A percentile compares a stretch with the other conserved stretches of the same genome.
Evolutionary conservation across 2,888 invertebrate genomes (phyloP).

Genomic region (Gymnocheta viridis): DNA sequence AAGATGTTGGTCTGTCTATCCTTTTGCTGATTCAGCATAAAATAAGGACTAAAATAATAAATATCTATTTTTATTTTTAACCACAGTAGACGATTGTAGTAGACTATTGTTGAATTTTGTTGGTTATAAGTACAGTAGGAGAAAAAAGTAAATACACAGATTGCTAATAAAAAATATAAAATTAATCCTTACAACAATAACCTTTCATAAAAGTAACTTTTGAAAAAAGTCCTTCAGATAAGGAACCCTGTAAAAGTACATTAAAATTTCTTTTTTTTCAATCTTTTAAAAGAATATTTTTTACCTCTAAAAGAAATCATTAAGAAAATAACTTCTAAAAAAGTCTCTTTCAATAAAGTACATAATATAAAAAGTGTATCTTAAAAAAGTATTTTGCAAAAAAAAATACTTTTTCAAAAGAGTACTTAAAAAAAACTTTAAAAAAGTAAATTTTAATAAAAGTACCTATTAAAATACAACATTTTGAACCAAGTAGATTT

Average conservation of each 20-base stretch:
- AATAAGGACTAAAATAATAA: conserved; percentile 33
- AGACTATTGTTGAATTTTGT: conserved; percentile 30
- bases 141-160: conserved; percentile 21
- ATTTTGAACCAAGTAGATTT: not conserved
- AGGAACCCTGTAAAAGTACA: no score
- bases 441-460: not conserved
- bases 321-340: no score
- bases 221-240: not conserved
- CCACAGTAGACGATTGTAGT: conserved; percentile 53
- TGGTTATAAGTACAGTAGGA: conserved; percentile 24
- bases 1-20: conserved; percentile 59
- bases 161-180: no score
- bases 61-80: conserved; percentile 32
- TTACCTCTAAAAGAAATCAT: no score
- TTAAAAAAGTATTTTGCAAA: no score
- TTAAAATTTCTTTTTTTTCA: no score
- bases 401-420: no score
- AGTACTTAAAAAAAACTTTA: not conserved
- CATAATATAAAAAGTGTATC: no score
- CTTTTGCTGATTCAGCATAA: conserved; percentile 67
- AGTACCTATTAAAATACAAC: not conserved
- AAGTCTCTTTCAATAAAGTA: no score
- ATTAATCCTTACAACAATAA: no score
- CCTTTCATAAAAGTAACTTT: no score
- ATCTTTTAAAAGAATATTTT: no score